Evolutionary conservation across 2,797 vertebrate genomes (phyloP).

Genomic region (Etheostoma perlongum): DNA sequence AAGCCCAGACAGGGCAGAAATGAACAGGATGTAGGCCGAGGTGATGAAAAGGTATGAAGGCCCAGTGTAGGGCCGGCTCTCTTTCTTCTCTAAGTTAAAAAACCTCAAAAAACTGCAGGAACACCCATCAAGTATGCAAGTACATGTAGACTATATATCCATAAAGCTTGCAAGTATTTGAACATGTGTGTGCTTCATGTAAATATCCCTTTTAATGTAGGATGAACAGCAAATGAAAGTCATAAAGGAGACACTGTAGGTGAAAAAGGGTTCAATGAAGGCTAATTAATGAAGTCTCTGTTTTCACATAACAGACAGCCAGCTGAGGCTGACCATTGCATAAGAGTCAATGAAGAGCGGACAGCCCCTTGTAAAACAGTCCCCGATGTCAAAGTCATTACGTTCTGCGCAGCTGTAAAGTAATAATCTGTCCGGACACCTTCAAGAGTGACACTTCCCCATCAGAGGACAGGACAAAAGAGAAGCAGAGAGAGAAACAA

Average conservation of each 20-base stretch:
- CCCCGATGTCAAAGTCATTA: conserved; percentile 44
- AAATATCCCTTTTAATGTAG: not conserved
- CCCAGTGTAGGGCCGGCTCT: not conserved
- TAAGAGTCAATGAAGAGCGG: conserved; percentile 7
- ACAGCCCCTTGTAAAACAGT: conserved; percentile 34
- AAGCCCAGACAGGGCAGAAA: conserved; percentile 53
- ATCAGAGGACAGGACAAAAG: conserved; percentile 35
- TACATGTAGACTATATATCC: not conserved
- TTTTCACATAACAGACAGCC: not conserved
- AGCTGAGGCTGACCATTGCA: conserved; percentile 17
- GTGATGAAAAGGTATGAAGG: conserved; percentile 69
- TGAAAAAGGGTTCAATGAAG: not conserved
- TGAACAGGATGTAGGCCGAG: conserved; percentile 43
- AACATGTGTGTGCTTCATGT: not conserved
- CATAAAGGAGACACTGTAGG: not conserved
- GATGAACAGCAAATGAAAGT: not conserved
- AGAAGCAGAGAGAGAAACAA: conserved; percentile 1
- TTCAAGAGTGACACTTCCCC: conserved; percentile 6
- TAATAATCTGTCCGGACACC: conserved; percentile 32
- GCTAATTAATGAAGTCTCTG: conserved; percentile 15
- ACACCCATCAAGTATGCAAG: not conserved
- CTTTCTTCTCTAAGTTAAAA: conserved; percentile 23
- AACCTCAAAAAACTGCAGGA: not conserved
- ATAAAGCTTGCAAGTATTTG: not conserved
- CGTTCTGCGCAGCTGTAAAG: conserved; percentile 24